Evolutionary conservation across 2,888 invertebrate species (phyloP).

Genomic region (Megaustenia siamemsis): DNA sequence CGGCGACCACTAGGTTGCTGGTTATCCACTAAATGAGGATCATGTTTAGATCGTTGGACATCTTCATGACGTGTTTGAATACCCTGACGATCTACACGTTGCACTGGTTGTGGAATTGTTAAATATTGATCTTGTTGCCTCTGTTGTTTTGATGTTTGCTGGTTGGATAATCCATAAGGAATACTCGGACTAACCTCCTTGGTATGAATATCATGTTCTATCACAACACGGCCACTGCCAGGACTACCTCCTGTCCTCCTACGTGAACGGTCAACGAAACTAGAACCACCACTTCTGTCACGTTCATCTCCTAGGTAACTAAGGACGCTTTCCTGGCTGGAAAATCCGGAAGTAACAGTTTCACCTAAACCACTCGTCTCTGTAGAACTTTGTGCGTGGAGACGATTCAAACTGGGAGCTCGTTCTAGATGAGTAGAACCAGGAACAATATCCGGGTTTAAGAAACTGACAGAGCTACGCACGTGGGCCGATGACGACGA

Average conservation of each 20-base stretch:
- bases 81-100: not conserved
- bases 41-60: not conserved
- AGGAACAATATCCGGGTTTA: constrained; percentile 1
- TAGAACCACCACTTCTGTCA: not conserved
- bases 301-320: constrained; percentile 58
- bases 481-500: constrained; percentile 8
- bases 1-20: not conserved
- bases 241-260: constrained; percentile 16
- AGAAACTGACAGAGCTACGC: constrained; percentile 41
- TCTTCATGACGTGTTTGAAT: not conserved
- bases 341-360: constrained; percentile 73
- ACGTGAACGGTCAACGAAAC: constrained; percentile 5
- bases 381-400: constrained; percentile 75
- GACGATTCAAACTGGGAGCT: constrained; percentile 64
- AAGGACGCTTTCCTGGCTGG: constrained; percentile 74
- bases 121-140: not conserved
- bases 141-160: constrained; percentile 34
- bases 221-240: not conserved
- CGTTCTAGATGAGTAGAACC: constrained; percentile 56
- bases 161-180: not conserved
- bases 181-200: not conserved
- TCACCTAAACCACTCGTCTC: constrained; percentile 76
- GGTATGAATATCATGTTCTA: not conserved
- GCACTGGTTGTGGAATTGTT: not conserved
- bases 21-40: not conserved